A percentile compares a stretch with the other conserved stretches of the same genome.
phyloP scores from a whole-genome alignment of 2,888 invertebrate species.

The Pachycephus smyrnensis region DNA sequence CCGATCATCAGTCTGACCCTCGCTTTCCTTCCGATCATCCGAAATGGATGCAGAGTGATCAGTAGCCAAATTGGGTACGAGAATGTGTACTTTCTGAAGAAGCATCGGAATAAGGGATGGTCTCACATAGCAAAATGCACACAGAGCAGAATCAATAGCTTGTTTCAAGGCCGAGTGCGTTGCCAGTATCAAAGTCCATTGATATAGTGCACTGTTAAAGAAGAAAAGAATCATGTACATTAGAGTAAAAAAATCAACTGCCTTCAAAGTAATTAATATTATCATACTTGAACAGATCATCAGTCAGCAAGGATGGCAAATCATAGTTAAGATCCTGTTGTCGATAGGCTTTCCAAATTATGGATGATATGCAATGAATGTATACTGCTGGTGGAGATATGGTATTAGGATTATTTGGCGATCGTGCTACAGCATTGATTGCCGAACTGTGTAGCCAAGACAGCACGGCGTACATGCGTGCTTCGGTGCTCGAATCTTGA shows the following conservation, averaged over 20 bases:
- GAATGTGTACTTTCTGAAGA: conserved; percentile 79
- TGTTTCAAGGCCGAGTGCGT: conserved; percentile 82
- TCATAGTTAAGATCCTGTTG: conserved; percentile 72
- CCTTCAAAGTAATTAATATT: not conserved
- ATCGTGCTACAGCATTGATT: conserved; percentile 64
- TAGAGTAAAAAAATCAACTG: not conserved
- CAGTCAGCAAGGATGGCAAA: conserved; percentile 77
- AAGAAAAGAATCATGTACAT: not conserved
- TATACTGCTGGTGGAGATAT: conserved; percentile 70
- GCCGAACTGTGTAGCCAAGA: conserved; percentile 79
- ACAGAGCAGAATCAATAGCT: conserved; percentile 86
- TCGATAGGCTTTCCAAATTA: conserved; percentile 81
- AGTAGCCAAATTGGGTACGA: conserved; percentile 69
- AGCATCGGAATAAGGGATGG: conserved; percentile 82
- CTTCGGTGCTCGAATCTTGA: conserved; percentile 71
- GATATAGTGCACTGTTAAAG: conserved; percentile 73
- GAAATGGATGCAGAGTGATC: conserved; percentile 71
- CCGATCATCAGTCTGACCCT: conserved; percentile 79
- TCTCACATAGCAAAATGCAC: conserved; percentile 87
- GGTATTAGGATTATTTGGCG: conserved; percentile 36
- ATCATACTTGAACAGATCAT: conserved; percentile 78
- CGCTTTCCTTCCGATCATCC: conserved; percentile 71
- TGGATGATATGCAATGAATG: conserved; percentile 84
- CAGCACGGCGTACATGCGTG: conserved; percentile 76
- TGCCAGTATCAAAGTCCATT: conserved; percentile 80